Base-by-base conservation (phyloP, 2,888 invertebrate genomes). In the Sycophila texana region DNA sequence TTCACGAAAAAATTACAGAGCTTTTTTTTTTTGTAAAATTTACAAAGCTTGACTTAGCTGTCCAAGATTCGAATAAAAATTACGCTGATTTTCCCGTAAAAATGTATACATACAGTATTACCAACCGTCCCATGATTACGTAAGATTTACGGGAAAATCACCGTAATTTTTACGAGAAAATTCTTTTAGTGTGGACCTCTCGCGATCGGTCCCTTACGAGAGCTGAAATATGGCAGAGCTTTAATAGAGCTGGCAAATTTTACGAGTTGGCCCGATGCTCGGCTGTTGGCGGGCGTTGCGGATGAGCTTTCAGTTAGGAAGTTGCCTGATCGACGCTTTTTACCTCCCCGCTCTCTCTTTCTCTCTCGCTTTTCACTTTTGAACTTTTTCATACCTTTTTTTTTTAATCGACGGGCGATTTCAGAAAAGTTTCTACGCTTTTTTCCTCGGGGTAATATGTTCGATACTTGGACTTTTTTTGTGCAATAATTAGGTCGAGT, bases 201-300 rank as follows among this genome's bases (percentile, higher is more conserved):
- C 3, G 55, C 18, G 63, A 57, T 18, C 18, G 39, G 39, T 10
- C 39, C 74, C 67, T 60, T 68, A 61, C 51, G 74, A 61, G 68
- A 75, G 65, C 51, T 65, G 71, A 77, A 77, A 71, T 71, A 72
- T 57, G 26, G 57, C 51, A 20, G 58, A 26, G 61, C 51, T 77
- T 78, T 67, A 73, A 78, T 61, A 73, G 67, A 73, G 60, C 67
- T 26, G 77, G 61, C 58, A 49, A 73, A 78, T 73, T 78, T 73
- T 78, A 73, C 39, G 77, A 77, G 71, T 71, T 68, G 65, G 39
- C 60, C 47, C 55, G 49, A 60, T 26, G 73, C 61, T 73, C 67
- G 66, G 67, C 53, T 53, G 73, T 61, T 67, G 51, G 53, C 57
- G 57, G n/a, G 22, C 22, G 20, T 57, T 66, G 58, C 51, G 20